These are phyloP conservation scores for Arrhopalites spinosus DNA, from an alignment of 2,888 invertebrate genomes.

Conservation along the genomic window DNA sequence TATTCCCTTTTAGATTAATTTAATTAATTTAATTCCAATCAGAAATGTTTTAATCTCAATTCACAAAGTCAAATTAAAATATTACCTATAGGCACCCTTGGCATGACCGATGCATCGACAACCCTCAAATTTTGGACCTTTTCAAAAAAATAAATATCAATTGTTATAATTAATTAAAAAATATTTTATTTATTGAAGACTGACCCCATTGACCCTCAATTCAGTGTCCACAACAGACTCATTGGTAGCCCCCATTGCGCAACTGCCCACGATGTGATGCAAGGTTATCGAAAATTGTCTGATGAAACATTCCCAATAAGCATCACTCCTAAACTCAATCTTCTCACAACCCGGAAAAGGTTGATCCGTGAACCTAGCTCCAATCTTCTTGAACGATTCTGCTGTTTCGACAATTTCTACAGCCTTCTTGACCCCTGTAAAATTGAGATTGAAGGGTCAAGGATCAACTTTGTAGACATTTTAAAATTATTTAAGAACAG, in stretches of 20 bases:
- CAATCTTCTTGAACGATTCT: not conserved
- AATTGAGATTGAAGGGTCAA: too few relatives aligned
- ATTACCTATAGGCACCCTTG: not conserved
- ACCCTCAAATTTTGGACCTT: not conserved
- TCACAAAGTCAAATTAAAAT: too few relatives aligned
- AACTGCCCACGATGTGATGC: conserved; percentile 49
- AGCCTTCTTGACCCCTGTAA: conserved; percentile 8
- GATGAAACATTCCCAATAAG: conserved; percentile 48
- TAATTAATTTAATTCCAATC: too few relatives aligned
- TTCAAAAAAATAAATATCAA: too few relatives aligned
- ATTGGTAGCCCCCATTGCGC: conserved; percentile 40
- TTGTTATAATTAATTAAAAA: too few relatives aligned
- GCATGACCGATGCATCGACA: not conserved
- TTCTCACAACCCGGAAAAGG: conserved; percentile 48
- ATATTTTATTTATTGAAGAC: too few relatives aligned
- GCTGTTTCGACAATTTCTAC: conserved; percentile 12
- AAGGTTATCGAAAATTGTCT: conserved; percentile 45
- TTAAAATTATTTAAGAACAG: not conserved
- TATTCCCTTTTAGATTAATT: too few relatives aligned
- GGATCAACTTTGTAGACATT: not conserved
- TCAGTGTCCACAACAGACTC: not conserved
- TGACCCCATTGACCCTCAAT: not conserved
- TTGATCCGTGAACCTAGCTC: conserved; percentile 14
- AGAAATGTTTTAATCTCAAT: too few relatives aligned
- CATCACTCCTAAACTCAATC: conserved; percentile 39